Conservation (phyloP, 2,797 vertebrate species). For the Gallinago solitaria region DNA sequence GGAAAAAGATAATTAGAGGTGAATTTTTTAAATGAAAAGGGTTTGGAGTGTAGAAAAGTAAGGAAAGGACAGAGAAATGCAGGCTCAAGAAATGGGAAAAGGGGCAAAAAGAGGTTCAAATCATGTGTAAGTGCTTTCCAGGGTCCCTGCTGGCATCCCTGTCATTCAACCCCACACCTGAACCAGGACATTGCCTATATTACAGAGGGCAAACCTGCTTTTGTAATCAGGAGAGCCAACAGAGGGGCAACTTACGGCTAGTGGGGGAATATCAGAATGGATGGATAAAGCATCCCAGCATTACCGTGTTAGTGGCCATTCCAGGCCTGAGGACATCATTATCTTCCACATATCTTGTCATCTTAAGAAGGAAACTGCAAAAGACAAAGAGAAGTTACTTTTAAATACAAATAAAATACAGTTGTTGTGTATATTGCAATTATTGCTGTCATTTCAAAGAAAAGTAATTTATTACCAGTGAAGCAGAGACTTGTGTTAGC, state of each 20-base stretch:
- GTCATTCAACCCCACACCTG: neutral
- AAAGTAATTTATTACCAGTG: neutral
- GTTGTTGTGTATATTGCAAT: neutral
- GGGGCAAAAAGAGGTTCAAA: neutral
- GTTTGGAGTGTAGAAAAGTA: neutral
- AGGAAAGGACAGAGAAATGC: neutral
- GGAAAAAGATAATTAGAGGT: neutral
- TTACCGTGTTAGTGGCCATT: neutral
- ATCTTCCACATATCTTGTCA: neutral
- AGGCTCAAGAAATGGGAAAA: neutral
- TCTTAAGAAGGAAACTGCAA: neutral
- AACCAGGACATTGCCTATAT: neutral
- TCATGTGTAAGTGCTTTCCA: neutral
- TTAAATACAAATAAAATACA: neutral
- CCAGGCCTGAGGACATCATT: neutral
- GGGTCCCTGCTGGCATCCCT: neutral
- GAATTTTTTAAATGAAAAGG: neutral
- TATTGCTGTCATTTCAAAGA: neutral
- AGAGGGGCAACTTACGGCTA: neutral
- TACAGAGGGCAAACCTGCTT: neutral
- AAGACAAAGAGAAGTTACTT: neutral
- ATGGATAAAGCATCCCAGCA: neutral
- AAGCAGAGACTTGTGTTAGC: neutral
- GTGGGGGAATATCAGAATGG: neutral
- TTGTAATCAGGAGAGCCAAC: neutral